Conservation (phyloP, 2,113 vertebrate species). For the Myotis davidii region DNA sequence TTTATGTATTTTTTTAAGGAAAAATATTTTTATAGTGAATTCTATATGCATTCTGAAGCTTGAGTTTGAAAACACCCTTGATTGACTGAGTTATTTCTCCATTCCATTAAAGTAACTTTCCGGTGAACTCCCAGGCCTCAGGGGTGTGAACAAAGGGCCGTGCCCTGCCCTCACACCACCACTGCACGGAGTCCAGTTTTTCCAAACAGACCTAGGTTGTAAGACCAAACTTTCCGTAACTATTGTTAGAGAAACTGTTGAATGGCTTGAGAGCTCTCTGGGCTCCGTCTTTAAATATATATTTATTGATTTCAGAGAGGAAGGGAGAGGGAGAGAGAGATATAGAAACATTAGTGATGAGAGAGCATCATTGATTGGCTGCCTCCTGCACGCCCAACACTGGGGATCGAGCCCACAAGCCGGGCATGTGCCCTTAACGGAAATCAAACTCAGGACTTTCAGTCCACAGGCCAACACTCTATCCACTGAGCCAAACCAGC, state of each 20-base stretch:
- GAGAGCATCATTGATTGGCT: no score
- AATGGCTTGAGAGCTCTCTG: not conserved
- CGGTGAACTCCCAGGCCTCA: constrained; percentile 70
- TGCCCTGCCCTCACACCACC: constrained; percentile 11
- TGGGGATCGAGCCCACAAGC: no score
- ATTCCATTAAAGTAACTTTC: constrained; percentile 72
- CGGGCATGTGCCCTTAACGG: no score
- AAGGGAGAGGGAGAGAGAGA: no score
- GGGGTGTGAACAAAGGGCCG: constrained; percentile 39
- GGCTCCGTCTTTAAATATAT: not conserved
- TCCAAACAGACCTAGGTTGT: not conserved
- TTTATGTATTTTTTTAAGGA: constrained; percentile 87
- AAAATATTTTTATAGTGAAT: constrained; percentile 87
- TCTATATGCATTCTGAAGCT: constrained; percentile 64
- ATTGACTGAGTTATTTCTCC: constrained; percentile 74
- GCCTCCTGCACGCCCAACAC: no score
- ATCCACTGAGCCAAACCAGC: no score
- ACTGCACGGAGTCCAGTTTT: constrained; percentile 17
- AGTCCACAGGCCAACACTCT: no score
- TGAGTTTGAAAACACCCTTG: constrained; percentile 80
- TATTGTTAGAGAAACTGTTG: not conserved
- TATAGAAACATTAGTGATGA: no score
- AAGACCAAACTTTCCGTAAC: not conserved
- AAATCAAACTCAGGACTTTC: no score
- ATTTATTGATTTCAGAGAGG: no score